Evolutionary conservation across 1,140 invertebrate species (phyloP).

Genomic region (Chionoecetes opilio): DNA sequence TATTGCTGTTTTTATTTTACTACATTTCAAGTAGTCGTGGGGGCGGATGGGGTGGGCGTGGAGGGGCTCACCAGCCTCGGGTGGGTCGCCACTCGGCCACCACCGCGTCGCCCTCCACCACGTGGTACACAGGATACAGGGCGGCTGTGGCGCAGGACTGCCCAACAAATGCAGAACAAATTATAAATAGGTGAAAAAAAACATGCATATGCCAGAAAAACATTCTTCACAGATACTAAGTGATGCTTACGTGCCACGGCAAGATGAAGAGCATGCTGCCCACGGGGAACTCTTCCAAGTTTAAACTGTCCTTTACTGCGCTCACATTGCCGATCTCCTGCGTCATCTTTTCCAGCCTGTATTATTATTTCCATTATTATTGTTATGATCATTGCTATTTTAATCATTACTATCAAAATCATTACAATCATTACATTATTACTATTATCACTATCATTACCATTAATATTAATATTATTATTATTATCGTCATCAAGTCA

Average conservation of each 20-base stretch:
- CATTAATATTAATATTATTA: no score
- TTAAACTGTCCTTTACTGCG: constrained; percentile 80
- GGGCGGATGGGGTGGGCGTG: no score
- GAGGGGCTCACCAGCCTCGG: constrained; percentile 55
- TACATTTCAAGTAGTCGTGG: no score
- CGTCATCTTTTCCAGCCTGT: constrained; percentile 81
- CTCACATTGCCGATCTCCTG: constrained; percentile 83
- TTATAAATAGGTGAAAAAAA: neutral
- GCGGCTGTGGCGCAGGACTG: constrained; percentile 83
- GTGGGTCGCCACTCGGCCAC: constrained; percentile 63
- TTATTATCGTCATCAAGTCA: no score
- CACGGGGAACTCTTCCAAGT: constrained; percentile 66
- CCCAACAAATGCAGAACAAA: constrained; percentile 23
- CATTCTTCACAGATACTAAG: no score
- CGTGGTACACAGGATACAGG: constrained; percentile 82
- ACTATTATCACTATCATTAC: no score
- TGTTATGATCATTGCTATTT: no score
- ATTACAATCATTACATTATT: no score
- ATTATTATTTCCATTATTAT: no score
- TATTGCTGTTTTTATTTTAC: no score
- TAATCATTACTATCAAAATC: no score
- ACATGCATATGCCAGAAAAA: neutral
- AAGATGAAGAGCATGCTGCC: constrained; percentile 82
- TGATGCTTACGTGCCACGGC: constrained; percentile 83
- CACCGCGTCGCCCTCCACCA: constrained; percentile 70